Conservation (phyloP, 2,888 invertebrate genomes). For the Myopa testacea region DNA sequence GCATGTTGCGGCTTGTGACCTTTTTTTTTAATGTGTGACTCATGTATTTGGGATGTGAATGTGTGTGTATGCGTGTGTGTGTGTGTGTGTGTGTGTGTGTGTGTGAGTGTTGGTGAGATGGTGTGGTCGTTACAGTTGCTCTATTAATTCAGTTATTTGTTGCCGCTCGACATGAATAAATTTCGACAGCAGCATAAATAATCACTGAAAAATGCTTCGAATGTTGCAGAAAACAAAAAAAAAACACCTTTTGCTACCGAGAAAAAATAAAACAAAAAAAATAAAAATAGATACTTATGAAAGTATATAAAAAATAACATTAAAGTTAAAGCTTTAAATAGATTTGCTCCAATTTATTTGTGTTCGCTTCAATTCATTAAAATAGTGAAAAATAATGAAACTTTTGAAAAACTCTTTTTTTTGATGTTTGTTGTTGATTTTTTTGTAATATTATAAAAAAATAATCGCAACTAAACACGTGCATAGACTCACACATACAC, state of each 20-base stretch:
- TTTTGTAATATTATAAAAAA: too few relatives aligned
- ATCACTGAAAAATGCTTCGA: background rate
- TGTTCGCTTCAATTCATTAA: background rate
- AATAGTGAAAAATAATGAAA: background rate
- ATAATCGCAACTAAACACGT: too few relatives aligned
- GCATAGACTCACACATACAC: too few relatives aligned
- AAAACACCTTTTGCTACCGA: background rate
- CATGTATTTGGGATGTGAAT: background rate
- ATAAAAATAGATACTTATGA: too few relatives aligned
- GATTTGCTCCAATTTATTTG: too few relatives aligned
- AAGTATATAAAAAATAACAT: background rate
- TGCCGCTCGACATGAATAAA: conserved; percentile 6
- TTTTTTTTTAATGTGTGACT: background rate
- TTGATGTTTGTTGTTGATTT: too few relatives aligned
- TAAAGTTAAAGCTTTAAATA: background rate
- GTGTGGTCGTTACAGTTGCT: background rate
- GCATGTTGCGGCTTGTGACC: background rate
- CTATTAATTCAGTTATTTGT: conserved; percentile 19
- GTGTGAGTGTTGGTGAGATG: background rate
- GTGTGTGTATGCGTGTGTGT: background rate
- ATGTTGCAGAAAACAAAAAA: background rate
- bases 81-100: background rate
- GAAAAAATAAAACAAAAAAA: background rate
- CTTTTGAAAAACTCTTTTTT: too few relatives aligned
- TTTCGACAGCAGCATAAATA: conserved; percentile 7